Evolutionary conservation across 2,888 invertebrate species (phyloP).

Genomic region (Perizoma flavofasciatum): DNA sequence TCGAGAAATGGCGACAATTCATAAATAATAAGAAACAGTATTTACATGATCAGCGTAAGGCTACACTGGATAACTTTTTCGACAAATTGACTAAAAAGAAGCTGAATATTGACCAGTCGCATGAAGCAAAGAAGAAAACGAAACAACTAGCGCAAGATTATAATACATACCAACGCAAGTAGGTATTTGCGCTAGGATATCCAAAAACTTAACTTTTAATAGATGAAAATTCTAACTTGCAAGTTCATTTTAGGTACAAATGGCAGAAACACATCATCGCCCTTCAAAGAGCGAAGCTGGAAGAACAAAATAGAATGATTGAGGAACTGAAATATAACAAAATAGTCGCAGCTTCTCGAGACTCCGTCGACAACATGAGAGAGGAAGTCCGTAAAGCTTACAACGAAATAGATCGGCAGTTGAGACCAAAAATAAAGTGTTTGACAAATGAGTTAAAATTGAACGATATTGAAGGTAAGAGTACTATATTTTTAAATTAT

Average conservation of each 20-base stretch:
- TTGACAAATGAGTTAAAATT: constrained; percentile 76
- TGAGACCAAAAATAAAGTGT: constrained; percentile 83
- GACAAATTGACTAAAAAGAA: constrained; percentile 70
- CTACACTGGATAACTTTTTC: constrained; percentile 65
- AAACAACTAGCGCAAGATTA: constrained; percentile 62
- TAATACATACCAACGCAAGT: constrained; percentile 75
- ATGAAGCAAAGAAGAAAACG: constrained; percentile 54
- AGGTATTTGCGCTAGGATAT: constrained; percentile 17
- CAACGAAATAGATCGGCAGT: constrained; percentile 80
- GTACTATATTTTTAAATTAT: background rate
- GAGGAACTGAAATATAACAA: constrained; percentile 88
- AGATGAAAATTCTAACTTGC: too few relatives aligned
- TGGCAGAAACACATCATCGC: constrained; percentile 90
- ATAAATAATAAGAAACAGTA: constrained; percentile 54
- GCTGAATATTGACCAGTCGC: constrained; percentile 43
- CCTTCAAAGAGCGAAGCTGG: constrained; percentile 87
- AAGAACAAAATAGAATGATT: constrained; percentile 89
- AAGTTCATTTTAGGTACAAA: constrained; percentile 71
- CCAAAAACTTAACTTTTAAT: too few relatives aligned
- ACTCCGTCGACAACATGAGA: constrained; percentile 82
- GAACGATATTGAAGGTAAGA: constrained; percentile 70
- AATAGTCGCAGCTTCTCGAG: constrained; percentile 85
- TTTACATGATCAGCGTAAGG: constrained; percentile 57
- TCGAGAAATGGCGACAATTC: constrained; percentile 64
- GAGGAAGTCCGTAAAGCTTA: constrained; percentile 84